Conservation (phyloP, 2,113 vertebrate species). For the Crotalus viridis region DNA sequence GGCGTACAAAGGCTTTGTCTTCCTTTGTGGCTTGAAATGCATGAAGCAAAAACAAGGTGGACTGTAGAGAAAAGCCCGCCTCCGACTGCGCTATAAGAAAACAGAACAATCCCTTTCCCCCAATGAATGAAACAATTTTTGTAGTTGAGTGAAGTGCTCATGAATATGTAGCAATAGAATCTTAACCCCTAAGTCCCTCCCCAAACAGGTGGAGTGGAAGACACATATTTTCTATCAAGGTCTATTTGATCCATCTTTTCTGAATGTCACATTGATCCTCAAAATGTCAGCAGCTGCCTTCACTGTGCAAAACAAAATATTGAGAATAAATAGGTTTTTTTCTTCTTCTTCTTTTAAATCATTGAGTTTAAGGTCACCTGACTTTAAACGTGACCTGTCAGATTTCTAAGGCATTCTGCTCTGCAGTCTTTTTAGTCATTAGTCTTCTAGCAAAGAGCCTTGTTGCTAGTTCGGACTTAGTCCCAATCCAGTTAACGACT, state of each 20-base stretch:
- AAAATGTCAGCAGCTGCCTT: slow-evolving; percentile 93
- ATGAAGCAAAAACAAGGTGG: slow-evolving; percentile 74
- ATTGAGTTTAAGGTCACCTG: slow-evolving; percentile 84
- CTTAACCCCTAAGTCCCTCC: slow-evolving; percentile 67
- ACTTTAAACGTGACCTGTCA: slow-evolving; percentile 81
- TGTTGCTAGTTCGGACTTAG: slow-evolving; percentile 77
- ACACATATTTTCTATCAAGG: slow-evolving; percentile 64
- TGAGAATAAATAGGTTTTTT: slow-evolving; percentile 96
- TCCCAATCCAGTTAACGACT: slow-evolving; percentile 71
- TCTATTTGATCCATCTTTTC: slow-evolving; percentile 69
- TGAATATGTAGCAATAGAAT: slow-evolving; percentile 64
- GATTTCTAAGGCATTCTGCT: slow-evolving; percentile 90
- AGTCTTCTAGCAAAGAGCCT: slow-evolving; percentile 77
- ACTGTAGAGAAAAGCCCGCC: slow-evolving; percentile 74
- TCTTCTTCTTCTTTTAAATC: slow-evolving; percentile 69
- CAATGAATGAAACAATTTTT: slow-evolving; percentile 64
- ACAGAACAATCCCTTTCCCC: not conserved
- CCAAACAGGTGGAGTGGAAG: slow-evolving; percentile 68
- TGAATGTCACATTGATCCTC: slow-evolving; percentile 76
- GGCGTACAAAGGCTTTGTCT: slow-evolving; percentile 69
- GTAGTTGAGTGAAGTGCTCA: slow-evolving; percentile 69
- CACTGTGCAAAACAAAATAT: slow-evolving; percentile 98
- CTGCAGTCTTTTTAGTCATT: slow-evolving; percentile 79
- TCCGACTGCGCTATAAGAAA: slow-evolving; percentile 68
- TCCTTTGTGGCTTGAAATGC: slow-evolving; percentile 75